Evolutionary conservation across 2,113 vertebrate genomes (phyloP).

Genomic region (Petromus typicus): DNA sequence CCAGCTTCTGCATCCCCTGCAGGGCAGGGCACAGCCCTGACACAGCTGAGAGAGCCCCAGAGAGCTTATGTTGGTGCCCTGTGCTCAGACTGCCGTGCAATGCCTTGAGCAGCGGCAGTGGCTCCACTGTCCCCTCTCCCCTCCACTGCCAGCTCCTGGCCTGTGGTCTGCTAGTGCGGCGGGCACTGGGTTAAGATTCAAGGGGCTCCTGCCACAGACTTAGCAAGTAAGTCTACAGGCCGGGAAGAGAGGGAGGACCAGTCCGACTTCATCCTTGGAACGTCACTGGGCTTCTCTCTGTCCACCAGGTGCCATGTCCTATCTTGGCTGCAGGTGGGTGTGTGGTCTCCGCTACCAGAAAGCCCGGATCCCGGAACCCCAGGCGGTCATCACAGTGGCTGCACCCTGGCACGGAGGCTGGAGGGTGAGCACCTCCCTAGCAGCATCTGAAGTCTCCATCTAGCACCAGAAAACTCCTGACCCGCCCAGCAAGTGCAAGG

Average conservation of each 20-base stretch:
- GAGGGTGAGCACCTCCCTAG: not conserved
- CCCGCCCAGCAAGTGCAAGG: not conserved
- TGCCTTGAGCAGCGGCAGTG: not conserved
- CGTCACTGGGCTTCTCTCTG: not conserved
- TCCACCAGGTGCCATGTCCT: not conserved
- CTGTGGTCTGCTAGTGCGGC: fast-evolving
- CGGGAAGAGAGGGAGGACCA: not conserved
- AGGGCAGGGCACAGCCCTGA: fast-evolving
- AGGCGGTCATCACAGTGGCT: not conserved
- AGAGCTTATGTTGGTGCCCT: fast-evolving
- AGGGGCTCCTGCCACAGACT: not conserved
- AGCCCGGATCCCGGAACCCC: not conserved
- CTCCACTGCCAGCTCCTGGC: no score
- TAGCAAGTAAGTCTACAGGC: not conserved
- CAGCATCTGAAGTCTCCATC: not conserved
- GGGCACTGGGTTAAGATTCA: fast-evolving
- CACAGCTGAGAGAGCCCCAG: not conserved
- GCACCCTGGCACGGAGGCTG: fast-evolving
- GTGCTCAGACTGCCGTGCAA: fast-evolving
- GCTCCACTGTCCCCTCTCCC: not conserved
- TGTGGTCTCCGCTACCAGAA: not conserved
- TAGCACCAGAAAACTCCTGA: not conserved
- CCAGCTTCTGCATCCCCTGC: not conserved
- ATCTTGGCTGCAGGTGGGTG: not conserved
- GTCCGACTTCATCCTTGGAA: not conserved